A percentile compares a stretch with the other conserved stretches of the same genome.
Evolutionary conservation across 2,888 invertebrate genomes (phyloP).

Genomic region (Lepetodrilus schrolli): DNA sequence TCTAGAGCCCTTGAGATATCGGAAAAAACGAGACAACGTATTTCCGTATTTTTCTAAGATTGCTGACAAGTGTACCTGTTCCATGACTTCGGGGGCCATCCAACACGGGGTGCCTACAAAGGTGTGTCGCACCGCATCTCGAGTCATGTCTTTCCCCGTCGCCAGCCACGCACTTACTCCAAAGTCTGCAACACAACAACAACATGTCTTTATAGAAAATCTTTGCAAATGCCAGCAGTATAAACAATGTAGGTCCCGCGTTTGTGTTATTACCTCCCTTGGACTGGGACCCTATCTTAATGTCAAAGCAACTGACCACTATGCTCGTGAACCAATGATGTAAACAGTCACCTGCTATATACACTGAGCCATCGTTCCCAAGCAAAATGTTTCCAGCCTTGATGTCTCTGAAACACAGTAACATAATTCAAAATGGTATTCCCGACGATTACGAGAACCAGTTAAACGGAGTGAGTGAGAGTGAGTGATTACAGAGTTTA

Average conservation of each 20-base stretch:
- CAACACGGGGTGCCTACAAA: slow-evolving; percentile 99
- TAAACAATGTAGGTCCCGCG: background rate
- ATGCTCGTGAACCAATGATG: background rate
- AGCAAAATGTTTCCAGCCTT: slow-evolving; percentile 98
- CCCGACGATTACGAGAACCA: background rate
- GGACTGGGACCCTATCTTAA: too few relatives aligned
- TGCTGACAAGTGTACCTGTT: slow-evolving; percentile 72
- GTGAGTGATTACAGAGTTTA: background rate
- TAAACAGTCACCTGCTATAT: slow-evolving; percentile 83
- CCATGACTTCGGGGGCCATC: slow-evolving; percentile 99
- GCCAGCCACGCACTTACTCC: slow-evolving; percentile 98
- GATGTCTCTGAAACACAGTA: slow-evolving; percentile 94
- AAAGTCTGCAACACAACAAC: slow-evolving; percentile 86
- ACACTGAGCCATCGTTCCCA: slow-evolving; percentile 95
- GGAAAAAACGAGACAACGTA: too few relatives aligned
- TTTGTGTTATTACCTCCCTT: too few relatives aligned
- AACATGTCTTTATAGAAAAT: background rate
- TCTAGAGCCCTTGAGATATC: too few relatives aligned
- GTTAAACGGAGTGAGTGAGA: background rate
- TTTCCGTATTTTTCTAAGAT: too few relatives aligned
- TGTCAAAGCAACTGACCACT: background rate
- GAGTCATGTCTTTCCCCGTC: slow-evolving; percentile 92
- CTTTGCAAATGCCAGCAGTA: too few relatives aligned
- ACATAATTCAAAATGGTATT: too few relatives aligned
- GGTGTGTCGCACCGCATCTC: slow-evolving; percentile 96